phyloP scores from a whole-genome alignment of 2,888 invertebrate genomes.

The Coecobrya sp. region DNA sequence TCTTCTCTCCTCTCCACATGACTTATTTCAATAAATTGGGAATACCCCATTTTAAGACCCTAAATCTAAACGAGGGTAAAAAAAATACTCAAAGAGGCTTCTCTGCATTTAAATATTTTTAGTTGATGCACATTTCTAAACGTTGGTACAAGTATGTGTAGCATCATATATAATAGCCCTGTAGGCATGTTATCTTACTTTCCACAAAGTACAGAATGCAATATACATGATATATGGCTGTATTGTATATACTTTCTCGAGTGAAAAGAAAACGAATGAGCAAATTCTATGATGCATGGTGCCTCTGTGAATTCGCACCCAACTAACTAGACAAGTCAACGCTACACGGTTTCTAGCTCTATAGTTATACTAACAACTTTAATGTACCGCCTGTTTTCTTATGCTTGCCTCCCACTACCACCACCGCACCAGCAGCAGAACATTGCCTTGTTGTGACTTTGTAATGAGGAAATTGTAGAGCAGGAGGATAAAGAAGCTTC shows the following conservation, averaged over 20 bases:
- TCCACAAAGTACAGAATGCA: neutral
- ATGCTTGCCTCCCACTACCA: constrained; percentile 9
- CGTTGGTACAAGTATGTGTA: neutral
- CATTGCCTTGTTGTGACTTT: constrained; percentile 12
- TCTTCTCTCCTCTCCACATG: neutral
- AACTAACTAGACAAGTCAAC: constrained; percentile 23
- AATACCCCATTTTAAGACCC: constrained; percentile 4
- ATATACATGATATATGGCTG: neutral
- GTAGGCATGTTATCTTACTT: neutral
- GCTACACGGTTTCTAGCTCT: neutral
- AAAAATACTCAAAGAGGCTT: neutral
- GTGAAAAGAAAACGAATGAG: constrained; percentile 15
- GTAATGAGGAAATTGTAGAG: constrained; percentile 34
- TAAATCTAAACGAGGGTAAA: neutral
- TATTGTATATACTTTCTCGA: neutral
- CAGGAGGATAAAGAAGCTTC: neutral
- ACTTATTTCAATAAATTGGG: constrained; percentile 32
- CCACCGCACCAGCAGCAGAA: neutral
- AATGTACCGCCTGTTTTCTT: neutral
- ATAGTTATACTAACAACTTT: neutral
- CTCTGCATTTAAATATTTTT: constrained; percentile 4
- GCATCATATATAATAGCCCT: neutral
- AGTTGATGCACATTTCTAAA: neutral
- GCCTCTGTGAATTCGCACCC: constrained; percentile 41
- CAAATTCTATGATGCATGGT: constrained; percentile 40